A percentile compares a stretch with the other conserved stretches of the same genome.
phyloP scores from a whole-genome alignment of 2,113 vertebrate species.

The Eurystomus gularis region DNA sequence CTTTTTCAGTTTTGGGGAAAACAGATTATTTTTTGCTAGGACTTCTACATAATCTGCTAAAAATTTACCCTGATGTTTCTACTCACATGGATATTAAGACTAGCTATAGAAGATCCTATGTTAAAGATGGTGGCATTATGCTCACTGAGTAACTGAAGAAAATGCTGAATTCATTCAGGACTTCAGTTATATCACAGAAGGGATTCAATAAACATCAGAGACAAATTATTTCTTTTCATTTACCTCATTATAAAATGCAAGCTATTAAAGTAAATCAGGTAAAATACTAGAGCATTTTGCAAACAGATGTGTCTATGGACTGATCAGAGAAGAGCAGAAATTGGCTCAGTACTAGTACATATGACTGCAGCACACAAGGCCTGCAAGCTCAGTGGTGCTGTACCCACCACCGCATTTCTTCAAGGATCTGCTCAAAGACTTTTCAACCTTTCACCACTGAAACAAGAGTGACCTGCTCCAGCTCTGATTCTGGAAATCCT shows the following conservation, averaged over 20 bases:
- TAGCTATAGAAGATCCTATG: background rate
- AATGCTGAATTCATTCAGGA: background rate
- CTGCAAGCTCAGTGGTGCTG: fast-evolving
- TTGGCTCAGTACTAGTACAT: fast-evolving
- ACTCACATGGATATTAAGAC: background rate
- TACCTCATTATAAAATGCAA: background rate
- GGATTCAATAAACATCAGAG: background rate
- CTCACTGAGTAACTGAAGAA: background rate
- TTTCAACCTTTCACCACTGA: slow-evolving; percentile 17
- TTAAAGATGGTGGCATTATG: background rate
- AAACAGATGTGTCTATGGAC: background rate
- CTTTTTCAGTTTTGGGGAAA: background rate
- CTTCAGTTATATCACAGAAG: background rate
- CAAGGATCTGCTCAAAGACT: slow-evolving; percentile 11
- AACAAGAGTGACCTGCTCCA: slow-evolving; percentile 27
- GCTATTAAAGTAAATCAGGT: background rate
- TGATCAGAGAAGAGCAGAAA: background rate
- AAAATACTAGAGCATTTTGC: background rate
- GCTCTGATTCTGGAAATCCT: slow-evolving; percentile 41
- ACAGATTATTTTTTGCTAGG: background rate
- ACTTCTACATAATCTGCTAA: background rate
- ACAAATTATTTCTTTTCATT: background rate
- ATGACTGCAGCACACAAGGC: background rate
- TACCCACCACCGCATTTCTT: fast-evolving
- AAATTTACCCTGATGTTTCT: background rate